Base-by-base conservation (phyloP, 1,140 invertebrate genomes). In the Hylaeus volcanicus region DNA sequence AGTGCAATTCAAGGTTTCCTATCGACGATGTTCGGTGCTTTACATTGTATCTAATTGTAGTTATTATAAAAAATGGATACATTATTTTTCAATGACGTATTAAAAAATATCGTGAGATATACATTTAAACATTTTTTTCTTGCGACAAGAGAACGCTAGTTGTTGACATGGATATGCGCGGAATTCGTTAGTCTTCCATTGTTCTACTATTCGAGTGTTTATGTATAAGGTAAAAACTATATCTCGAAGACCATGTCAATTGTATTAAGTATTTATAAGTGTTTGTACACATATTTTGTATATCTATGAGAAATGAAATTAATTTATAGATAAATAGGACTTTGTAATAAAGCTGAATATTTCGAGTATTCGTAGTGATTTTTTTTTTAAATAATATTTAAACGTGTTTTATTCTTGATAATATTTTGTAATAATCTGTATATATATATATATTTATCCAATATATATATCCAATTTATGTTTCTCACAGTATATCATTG, bases 271-370 rank as follows among this genome's bases (percentile, higher is more conserved):
- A 79, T 80, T 80, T 86, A 83, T 76, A 58, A 81, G 51, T 77
- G 65, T 86, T 82, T 86, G 66, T 85, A 86, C 84, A 86, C 74
- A 63, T 84, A 86, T 78, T 85, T 86, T 86, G 81, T 86, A 86
- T 71, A 68, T 58, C 61, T 86, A 75, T 45, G 55, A 78, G 26
- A 53, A 85, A 86, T 85, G 73, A 86, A 86, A 85, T 80, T 74
- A 83, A 73, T 86, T 81, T 83, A 77, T 79, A 85, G 43, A 74
- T 76, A 79, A 77, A 51, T 60, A 80, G 43, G 43, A 86, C 66
- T 86, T 86, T 83, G 58, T 86, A 86, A 83, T 86, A 72, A 81
- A 86, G 71, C 56, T 79, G 68, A 82, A 74, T 26, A 26, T 26
- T 26, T 26, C 26, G 26, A 26, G 26, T 26, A 26, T 26, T 26